Evolutionary conservation across 2,888 invertebrate species (phyloP), one percentile per base, ranked within the genome.

Genomic region (Harpalus rubripes): DNA sequence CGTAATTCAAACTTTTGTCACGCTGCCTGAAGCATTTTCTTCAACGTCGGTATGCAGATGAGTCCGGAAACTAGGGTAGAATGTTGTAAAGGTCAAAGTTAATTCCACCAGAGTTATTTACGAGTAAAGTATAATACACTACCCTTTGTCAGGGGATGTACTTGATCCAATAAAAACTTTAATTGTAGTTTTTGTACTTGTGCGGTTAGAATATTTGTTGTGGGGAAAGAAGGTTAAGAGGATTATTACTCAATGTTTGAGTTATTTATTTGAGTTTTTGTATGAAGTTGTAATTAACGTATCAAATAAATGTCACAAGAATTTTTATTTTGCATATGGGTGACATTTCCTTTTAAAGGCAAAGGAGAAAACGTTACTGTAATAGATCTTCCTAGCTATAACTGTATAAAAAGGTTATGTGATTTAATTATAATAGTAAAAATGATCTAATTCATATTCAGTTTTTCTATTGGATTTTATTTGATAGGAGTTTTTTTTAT

Each of bases 1-100:
- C 87, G 87, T 88, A 88, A 87, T 87, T 88, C 86, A 87, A 87
- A 86, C 87, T 87, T 88, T 88, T 87, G 87, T 87, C 87, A 87
- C 87, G 87, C 87, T 86, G 86, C 65, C 44, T 52, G 68, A 65
- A 16, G 72, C 72, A 44, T 10, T 74, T 52, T 18, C 72, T 12
- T 41, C 72, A 26, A 68, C 65, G n/a, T 68, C 81, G 65, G 52
- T 68, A 81, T 81, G 68, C 68, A 68, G 32, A 81, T 81, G 81
- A 81, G 81, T 15, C 52, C 22, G 58, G 78, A 68, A 81, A 81
- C 22, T 81, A 68, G 81, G 81, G 81, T 81, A 81, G 68, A 52
- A 52, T 52, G 58, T 81, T 81, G 81, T 81, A 56, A 81, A 68
- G 81, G 68, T 81, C 81, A 68, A 52, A 81, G 81, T 81, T 81